Base-by-base conservation (phyloP, 1,140 invertebrate genomes). In the Drosophila pseudoananassae region DNA sequence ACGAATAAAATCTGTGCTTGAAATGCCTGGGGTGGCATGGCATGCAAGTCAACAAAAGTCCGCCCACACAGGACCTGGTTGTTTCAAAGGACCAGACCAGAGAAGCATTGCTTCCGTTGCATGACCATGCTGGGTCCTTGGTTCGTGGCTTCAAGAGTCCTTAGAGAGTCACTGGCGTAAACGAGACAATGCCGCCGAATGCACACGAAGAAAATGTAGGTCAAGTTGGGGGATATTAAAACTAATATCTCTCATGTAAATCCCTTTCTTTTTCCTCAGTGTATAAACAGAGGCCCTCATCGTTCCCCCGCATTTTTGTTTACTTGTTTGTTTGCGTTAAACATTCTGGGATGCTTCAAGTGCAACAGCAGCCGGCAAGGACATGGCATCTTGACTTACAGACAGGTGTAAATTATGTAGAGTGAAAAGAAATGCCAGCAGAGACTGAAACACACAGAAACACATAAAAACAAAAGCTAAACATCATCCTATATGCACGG, bases 101-200 rank as follows among this genome's bases (percentile, higher is more conserved):
- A 55, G 43, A 45, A 33, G 58, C 53, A 15, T 38, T 57, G 76
- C 57, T 82, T 82, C 79, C 79, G 75, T 65, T 71, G 25, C 69
- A 65, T 70, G 74, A 57, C 74, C 61, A 51, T 23, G 43, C 43
- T 12, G 3, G 33, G 33, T 36, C 15, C 43, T 17, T 23, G 43
- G 15, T 17, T 45, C 43, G 15, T 47, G 57, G 60, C 23, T 29
- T 52, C 50, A 78, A 78, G 81, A 57, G 78, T 85, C 82, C 82
- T 85, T 85, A 82, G 78, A 87, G 61, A 87, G 78, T 85, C 82
- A 50, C 60, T 66, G 82, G 74, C 82, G 78, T 85, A 85, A 87
- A 87, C 74, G 70, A 82, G 74, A 85, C 82, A 85, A 85, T 85
- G 70, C 60, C 20, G 49, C 0, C 38, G 31, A 38, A 38, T 27